Percentiles rank a stretch among this genome's conserved stretches.
phyloP scores from a whole-genome alignment of 2,797 vertebrate genomes.

The Ispidina picta region DNA sequence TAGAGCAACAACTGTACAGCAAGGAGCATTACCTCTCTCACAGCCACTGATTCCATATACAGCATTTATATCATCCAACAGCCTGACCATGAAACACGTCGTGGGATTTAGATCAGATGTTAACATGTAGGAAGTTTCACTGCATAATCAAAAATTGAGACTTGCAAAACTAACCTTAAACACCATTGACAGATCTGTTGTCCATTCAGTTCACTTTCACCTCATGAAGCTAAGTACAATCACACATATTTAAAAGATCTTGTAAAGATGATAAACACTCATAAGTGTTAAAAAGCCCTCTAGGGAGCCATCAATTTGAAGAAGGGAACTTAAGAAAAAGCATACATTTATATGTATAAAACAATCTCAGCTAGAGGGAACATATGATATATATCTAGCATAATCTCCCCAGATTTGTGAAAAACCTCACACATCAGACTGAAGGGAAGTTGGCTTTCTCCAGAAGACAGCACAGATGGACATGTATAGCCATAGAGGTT shows the following conservation, averaged over 20 bases:
- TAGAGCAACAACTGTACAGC: neutral
- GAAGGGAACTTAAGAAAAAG: conserved; percentile 50
- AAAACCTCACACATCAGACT: conserved; percentile 6
- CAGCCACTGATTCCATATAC: neutral
- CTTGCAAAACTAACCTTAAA: conserved; percentile 42
- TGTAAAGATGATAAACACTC: conserved; percentile 59
- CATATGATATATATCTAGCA: conserved; percentile 43
- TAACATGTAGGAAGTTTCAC: conserved; percentile 27
- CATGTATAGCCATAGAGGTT: neutral
- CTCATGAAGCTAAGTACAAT: conserved; percentile 49
- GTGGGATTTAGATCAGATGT: conserved; percentile 35
- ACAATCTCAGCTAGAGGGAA: conserved; percentile 32
- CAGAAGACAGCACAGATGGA: neutral
- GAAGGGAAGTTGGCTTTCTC: conserved; percentile 20
- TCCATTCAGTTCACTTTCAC: conserved; percentile 34
- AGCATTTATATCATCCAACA: conserved; percentile 39
- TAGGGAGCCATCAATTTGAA: conserved; percentile 57
- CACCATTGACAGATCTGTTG: conserved; percentile 38
- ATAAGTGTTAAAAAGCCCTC: conserved; percentile 53
- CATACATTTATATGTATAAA: conserved; percentile 19
- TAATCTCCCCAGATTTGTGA: conserved; percentile 49
- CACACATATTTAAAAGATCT: conserved; percentile 38
- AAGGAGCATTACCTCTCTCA: neutral
- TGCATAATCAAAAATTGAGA: conserved; percentile 43
- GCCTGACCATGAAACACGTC: conserved; percentile 2